Evolutionary conservation across 2,888 invertebrate species (phyloP).

Genomic region (Diarsia dahlii): DNA sequence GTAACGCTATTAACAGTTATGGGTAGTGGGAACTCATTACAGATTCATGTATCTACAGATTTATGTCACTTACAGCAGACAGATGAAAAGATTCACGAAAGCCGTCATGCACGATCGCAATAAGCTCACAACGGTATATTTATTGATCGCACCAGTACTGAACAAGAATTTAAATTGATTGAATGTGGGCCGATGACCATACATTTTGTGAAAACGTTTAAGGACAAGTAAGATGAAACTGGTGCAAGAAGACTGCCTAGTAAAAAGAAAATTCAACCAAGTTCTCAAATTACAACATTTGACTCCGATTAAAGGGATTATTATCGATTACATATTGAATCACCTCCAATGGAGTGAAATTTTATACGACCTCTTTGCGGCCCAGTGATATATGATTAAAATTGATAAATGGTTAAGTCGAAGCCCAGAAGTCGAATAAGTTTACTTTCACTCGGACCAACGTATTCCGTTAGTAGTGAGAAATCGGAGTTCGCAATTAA

Average conservation of each 20-base stretch:
- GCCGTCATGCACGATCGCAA: conserved; percentile 61
- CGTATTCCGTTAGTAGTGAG: conserved; percentile 73
- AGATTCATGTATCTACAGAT: conserved; percentile 58
- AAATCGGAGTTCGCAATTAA: conserved; percentile 75
- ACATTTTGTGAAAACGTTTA: conserved; percentile 24
- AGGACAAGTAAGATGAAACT: conserved; percentile 1
- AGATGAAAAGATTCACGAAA: conserved; percentile 58
- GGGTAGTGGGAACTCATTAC: conserved; percentile 53
- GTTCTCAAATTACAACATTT: conserved; percentile 3
- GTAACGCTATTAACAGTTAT: conserved; percentile 55
- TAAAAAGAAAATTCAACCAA: neutral
- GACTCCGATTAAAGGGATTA: neutral
- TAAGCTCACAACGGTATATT: conserved; percentile 66
- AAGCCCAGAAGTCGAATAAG: conserved; percentile 61
- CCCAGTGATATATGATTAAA: conserved; percentile 54
- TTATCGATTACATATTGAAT: neutral
- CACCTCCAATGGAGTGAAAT: conserved; percentile 29
- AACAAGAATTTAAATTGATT: conserved; percentile 56
- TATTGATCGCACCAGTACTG: conserved; percentile 57
- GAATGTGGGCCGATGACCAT: conserved; percentile 59
- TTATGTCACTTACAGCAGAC: conserved; percentile 61
- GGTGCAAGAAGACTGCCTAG: neutral
- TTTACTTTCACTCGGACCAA: conserved; percentile 65
- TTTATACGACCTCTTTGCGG: conserved; percentile 23
- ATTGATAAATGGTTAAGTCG: conserved; percentile 45